Conservation (phyloP, 2,888 invertebrate species). For the Agrenia bidenticulata region DNA sequence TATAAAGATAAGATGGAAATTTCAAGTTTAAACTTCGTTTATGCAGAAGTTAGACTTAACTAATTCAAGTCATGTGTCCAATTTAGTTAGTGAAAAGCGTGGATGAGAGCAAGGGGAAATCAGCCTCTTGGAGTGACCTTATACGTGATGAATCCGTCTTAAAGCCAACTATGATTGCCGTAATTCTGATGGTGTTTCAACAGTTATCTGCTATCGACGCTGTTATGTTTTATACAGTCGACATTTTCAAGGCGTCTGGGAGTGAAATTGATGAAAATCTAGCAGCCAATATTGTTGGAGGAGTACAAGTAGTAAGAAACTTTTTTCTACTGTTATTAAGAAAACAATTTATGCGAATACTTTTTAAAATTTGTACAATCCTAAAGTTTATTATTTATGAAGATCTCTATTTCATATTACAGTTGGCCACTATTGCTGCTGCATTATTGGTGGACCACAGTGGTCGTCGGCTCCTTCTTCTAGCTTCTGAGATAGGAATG, state of each 20-base stretch:
- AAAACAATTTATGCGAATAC: too few species aligned
- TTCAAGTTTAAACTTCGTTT: too few species aligned
- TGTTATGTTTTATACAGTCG: slow-evolving; percentile 58
- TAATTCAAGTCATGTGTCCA: background rate
- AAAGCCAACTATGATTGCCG: slow-evolving; percentile 44
- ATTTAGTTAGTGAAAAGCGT: slow-evolving; percentile 30
- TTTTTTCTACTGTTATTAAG: background rate
- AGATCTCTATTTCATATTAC: slow-evolving; percentile 11
- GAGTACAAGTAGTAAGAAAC: slow-evolving; percentile 59
- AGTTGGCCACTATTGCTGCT: slow-evolving; percentile 58
- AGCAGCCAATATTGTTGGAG: slow-evolving; percentile 62
- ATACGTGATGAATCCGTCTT: slow-evolving; percentile 29
- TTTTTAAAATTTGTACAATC: too few species aligned
- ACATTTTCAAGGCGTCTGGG: slow-evolving; percentile 75
- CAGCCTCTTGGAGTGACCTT: slow-evolving; percentile 42
- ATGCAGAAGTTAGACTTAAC: too few species aligned
- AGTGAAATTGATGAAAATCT: slow-evolving; percentile 60
- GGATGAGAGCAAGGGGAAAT: slow-evolving; percentile 40
- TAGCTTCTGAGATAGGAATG: slow-evolving; percentile 75
- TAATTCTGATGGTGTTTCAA: slow-evolving; percentile 49
- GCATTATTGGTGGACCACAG: slow-evolving; percentile 76
- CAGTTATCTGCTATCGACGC: slow-evolving; percentile 40
- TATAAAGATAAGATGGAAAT: too few species aligned
- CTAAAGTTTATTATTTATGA: too few species aligned
- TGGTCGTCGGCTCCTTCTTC: slow-evolving; percentile 74